Evolutionary conservation across 2,797 vertebrate species (phyloP).

Genomic region (Microcaecilia unicolor): DNA sequence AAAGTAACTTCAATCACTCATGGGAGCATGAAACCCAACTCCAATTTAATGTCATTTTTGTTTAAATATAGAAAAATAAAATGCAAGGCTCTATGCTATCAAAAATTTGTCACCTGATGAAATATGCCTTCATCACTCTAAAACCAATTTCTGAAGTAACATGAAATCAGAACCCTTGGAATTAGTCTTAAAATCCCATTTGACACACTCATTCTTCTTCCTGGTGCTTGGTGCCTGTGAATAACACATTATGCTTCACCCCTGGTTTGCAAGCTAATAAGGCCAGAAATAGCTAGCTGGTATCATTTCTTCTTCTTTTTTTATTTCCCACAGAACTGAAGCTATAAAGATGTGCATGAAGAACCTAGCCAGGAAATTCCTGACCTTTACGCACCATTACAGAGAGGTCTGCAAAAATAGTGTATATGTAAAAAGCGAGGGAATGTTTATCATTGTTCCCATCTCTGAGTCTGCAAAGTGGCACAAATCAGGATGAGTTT

Average conservation of each 20-base stretch:
- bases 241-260: conserved; percentile 14
- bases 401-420: conserved; percentile 17
- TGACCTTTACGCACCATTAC: conserved; percentile 17
- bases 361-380: conserved; percentile 13
- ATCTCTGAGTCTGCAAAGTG: too few relatives aligned
- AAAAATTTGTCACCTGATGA: too few relatives aligned
- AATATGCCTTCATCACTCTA: not conserved
- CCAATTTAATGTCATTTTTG: too few relatives aligned
- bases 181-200: conserved; percentile 11
- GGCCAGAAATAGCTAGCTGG: conserved; percentile 17
- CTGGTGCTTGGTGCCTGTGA: conserved; percentile 8
- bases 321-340: conserved; percentile 2
- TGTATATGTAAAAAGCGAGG: not conserved
- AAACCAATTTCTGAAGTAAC: conserved; percentile 1
- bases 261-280: conserved; percentile 19
- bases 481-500: too few relatives aligned
- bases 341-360: conserved; percentile 18
- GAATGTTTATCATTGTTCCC: conserved; percentile 13
- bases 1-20: too few relatives aligned
- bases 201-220: conserved; percentile 14
- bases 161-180: conserved; percentile 6
- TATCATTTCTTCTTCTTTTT: conserved; percentile 10
- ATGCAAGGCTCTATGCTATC: too few relatives aligned
- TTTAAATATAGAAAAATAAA: too few relatives aligned
- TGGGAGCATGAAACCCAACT: too few relatives aligned